phyloP scores from a whole-genome alignment of 2,797 vertebrate species.

The Amazonetta brasiliensis region DNA sequence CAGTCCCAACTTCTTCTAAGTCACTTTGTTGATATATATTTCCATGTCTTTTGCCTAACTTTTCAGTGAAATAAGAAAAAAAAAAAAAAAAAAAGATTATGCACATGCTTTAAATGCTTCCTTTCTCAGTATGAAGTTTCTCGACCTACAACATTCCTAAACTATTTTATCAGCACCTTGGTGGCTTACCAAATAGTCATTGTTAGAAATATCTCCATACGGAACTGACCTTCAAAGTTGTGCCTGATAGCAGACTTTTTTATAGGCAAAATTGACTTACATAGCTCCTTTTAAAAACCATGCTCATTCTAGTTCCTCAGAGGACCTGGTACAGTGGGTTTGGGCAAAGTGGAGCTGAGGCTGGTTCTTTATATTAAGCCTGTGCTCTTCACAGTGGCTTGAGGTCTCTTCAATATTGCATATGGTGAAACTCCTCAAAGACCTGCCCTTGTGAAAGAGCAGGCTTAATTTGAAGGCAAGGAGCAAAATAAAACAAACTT shows the following conservation, averaged over 20 bases:
- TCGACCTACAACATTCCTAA: not conserved
- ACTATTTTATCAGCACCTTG: too few species aligned
- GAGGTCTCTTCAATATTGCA: not conserved
- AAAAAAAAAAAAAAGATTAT: not conserved
- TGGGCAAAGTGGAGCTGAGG: not conserved
- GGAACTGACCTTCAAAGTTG: not conserved
- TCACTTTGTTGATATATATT: not conserved
- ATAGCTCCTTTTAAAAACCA: not conserved
- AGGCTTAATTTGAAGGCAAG: not conserved
- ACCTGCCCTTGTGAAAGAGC: not conserved
- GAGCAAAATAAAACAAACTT: not conserved
- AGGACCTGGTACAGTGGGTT: not conserved
- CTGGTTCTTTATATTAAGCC: not conserved
- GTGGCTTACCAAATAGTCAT: not conserved
- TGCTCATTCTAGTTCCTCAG: not conserved
- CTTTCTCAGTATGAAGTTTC: not conserved
- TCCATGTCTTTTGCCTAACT: not conserved
- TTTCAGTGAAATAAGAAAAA: not conserved
- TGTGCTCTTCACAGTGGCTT: not conserved
- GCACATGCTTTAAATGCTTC: not conserved
- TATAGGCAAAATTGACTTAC: not conserved
- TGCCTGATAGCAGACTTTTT: accelerated
- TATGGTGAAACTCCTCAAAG: not conserved
- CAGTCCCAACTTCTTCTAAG: not conserved
- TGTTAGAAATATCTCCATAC: not conserved